Conservation (phyloP, 2,113 vertebrate genomes). For the Chaetura pelagica region DNA sequence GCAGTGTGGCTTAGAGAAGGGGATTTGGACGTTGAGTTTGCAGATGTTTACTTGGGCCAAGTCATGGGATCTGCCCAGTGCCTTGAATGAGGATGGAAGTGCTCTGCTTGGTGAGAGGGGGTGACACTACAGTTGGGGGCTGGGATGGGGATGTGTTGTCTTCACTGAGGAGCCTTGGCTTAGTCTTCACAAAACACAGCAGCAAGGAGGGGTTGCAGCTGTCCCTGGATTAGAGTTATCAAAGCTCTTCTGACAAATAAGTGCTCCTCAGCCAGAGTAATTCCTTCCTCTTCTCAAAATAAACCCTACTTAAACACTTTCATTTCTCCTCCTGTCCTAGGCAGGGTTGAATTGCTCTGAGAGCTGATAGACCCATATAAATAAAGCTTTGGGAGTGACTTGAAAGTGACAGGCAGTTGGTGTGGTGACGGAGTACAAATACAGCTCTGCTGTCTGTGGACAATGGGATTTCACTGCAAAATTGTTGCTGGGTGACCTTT, state of each 20-base stretch:
- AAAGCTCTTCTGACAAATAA: not conserved
- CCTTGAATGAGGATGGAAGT: not conserved
- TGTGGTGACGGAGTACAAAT: not conserved
- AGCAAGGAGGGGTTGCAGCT: not conserved
- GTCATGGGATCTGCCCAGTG: not conserved
- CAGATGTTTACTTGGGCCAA: not conserved
- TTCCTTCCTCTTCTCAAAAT: not conserved
- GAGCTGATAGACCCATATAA: not conserved
- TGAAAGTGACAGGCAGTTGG: not conserved
- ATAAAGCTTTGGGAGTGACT: not conserved
- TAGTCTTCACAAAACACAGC: not conserved
- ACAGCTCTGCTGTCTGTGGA: not conserved
- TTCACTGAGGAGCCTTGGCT: not conserved
- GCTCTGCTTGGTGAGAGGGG: not conserved
- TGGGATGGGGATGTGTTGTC: not conserved
- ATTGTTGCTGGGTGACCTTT: not conserved
- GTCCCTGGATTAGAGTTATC: not conserved
- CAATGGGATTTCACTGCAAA: no score
- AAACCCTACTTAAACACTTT: conserved; percentile 6
- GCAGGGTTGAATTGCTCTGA: fast-evolving
- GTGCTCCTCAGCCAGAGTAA: not conserved
- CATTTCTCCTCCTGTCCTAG: not conserved
- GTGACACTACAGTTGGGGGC: not conserved
- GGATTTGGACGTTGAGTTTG: not conserved
- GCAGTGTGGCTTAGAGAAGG: not conserved